A percentile compares a stretch with the other conserved stretches of the same genome.
Evolutionary conservation across 1,140 invertebrate species (phyloP).

Genomic region (Phocides pigmalion): DNA sequence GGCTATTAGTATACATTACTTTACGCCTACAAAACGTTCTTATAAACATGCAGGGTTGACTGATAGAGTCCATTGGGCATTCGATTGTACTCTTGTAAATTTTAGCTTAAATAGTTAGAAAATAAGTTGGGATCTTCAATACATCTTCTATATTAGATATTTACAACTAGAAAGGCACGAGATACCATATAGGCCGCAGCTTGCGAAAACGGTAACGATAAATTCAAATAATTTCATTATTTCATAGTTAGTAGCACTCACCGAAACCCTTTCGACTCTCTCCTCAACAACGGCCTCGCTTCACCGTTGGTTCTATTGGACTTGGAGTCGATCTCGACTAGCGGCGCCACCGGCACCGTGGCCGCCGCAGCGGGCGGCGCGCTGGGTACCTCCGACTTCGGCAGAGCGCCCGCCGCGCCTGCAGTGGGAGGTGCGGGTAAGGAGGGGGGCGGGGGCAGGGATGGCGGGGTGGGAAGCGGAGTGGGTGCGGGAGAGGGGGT

Average conservation of each 20-base stretch:
- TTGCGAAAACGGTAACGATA: not conserved
- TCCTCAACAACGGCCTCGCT: conserved; percentile 34
- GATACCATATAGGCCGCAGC: too few relatives aligned
- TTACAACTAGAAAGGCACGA: too few relatives aligned
- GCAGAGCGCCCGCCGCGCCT: not conserved
- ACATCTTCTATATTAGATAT: too few relatives aligned
- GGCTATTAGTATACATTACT: too few relatives aligned
- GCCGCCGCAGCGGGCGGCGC: not conserved
- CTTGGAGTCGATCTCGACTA: conserved; percentile 21
- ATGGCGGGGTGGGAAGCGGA: not conserved
- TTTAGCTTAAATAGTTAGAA: too few relatives aligned
- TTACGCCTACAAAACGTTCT: too few relatives aligned
- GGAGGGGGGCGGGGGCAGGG: not conserved
- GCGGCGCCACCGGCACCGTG: not conserved
- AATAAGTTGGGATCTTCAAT: too few relatives aligned
- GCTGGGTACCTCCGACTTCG: not conserved
- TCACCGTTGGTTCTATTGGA: conserved; percentile 45
- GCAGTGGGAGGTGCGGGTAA: not conserved
- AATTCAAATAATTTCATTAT: not conserved
- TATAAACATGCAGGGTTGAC: too few relatives aligned
- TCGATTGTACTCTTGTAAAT: too few relatives aligned
- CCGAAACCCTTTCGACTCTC: conserved; percentile 53
- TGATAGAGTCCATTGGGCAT: too few relatives aligned
- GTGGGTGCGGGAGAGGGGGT: conserved; percentile 4
- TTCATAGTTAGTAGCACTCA: too few relatives aligned